These are phyloP conservation scores for Eupelmus urozonus DNA, from an alignment of 2,888 invertebrate species.

Conservation along the genomic window DNA sequence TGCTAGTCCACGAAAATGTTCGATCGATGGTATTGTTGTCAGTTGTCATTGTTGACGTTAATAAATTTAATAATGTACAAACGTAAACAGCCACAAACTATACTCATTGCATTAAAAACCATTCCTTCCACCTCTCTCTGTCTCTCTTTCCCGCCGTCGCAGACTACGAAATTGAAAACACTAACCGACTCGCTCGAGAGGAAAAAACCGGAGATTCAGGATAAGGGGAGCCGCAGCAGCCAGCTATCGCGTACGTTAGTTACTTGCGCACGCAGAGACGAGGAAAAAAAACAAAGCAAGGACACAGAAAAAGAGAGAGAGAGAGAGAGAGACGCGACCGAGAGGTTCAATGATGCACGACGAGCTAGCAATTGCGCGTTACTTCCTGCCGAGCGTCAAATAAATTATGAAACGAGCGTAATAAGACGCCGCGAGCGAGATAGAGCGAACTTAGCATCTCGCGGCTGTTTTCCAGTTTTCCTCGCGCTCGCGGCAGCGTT, in stretches of 20 bases:
- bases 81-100: not conserved
- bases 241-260: not conserved
- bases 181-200: not conserved
- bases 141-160: too few relatives aligned
- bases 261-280: not conserved
- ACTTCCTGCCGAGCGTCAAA: constrained; percentile 44
- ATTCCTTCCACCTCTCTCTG: not conserved
- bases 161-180: constrained; percentile 8
- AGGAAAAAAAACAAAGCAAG: constrained; percentile 47
- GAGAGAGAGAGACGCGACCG: too few relatives aligned
- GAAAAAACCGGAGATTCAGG: constrained; percentile 1
- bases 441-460: constrained; percentile 12
- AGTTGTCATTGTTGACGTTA: constrained; percentile 48
- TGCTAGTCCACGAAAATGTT: constrained; percentile 38
- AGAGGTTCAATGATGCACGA: constrained; percentile 27
- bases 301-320: constrained; percentile 19
- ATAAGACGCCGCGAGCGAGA: constrained; percentile 22
- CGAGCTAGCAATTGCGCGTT: constrained; percentile 33
- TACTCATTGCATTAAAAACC: not conserved
- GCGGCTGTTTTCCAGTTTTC: constrained; percentile 21
- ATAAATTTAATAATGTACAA: constrained; percentile 50
- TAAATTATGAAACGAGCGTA: constrained; percentile 50
- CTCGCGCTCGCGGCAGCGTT: constrained; percentile 2
- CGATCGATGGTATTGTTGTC: constrained; percentile 32
- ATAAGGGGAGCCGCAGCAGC: too few relatives aligned